Percentiles rank a stretch among this genome's conserved stretches.
These are phyloP conservation scores for Artemia sinica DNA, from an alignment of 2,888 invertebrate species.

Conservation along the genomic window DNA sequence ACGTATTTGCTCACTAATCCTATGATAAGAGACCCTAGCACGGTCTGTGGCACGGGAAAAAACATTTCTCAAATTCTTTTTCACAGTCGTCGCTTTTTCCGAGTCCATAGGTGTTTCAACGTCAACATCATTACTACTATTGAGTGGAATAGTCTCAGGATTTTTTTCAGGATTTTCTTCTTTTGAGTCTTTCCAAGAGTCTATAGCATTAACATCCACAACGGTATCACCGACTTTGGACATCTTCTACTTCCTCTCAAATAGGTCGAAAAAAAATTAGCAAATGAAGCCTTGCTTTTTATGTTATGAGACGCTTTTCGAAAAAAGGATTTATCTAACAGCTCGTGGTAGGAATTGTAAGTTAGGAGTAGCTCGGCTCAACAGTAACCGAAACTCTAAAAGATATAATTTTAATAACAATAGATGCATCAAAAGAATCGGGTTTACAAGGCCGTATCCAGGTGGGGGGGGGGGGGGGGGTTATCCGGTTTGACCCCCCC, in stretches of 20 bases:
- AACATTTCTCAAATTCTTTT: background rate
- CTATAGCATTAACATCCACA: background rate
- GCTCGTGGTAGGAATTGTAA: no score
- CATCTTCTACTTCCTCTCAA: background rate
- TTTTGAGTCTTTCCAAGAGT: background rate
- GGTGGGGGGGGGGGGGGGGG: no score
- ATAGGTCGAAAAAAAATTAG: background rate
- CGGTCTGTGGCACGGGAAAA: constrained; percentile 9
- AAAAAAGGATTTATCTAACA: no score
- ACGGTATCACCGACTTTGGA: constrained; percentile 1
- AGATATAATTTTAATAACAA: no score
- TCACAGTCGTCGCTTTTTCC: background rate
- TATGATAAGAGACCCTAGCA: constrained; percentile 12
- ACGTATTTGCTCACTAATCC: constrained; percentile 7
- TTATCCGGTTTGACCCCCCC: no score
- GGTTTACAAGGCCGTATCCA: no score
- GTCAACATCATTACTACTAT: background rate
- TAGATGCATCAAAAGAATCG: no score
- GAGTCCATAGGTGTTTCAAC: background rate
- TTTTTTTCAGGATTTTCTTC: background rate
- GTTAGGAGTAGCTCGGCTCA: no score
- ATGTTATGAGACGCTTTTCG: no score
- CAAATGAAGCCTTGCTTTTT: background rate
- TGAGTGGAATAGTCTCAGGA: no score
- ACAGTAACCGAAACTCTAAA: no score